Conservation (phyloP, 2,888 invertebrate species). For the Amphipyra berbera region DNA sequence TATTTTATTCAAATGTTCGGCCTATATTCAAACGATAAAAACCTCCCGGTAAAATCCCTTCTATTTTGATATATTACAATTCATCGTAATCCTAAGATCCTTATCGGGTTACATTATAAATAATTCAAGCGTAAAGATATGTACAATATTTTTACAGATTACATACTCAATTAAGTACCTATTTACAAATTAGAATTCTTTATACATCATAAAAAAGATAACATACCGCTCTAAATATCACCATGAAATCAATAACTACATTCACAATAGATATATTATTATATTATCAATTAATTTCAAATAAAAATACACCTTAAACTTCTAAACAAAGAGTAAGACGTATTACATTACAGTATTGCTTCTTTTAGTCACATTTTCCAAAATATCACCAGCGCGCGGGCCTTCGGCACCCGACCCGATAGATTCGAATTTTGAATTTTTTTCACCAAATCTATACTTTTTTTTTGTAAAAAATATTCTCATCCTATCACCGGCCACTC, state of each 20-base stretch:
- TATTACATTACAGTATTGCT: slow-evolving; percentile 94
- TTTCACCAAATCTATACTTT: slow-evolving; percentile 62
- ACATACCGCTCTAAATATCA: slow-evolving; percentile 88
- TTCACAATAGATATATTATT: slow-evolving; percentile 87
- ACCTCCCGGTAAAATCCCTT: slow-evolving; percentile 38
- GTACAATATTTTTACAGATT: slow-evolving; percentile 89
- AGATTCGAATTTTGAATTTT: slow-evolving; percentile 67
- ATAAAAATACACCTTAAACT: slow-evolving; percentile 85
- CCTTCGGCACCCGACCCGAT: slow-evolving; percentile 63
- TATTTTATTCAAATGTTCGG: slow-evolving; percentile 9
- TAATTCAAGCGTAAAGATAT: slow-evolving; percentile 90
- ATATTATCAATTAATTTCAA: slow-evolving; percentile 77
- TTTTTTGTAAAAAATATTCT: slow-evolving; percentile 87
- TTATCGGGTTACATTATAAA: slow-evolving; percentile 85
- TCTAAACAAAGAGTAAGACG: slow-evolving; percentile 90
- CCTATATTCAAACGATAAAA: slow-evolving; percentile 26
- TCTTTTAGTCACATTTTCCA: slow-evolving; percentile 92
- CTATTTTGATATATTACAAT: slow-evolving; percentile 72
- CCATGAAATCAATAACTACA: slow-evolving; percentile 89
- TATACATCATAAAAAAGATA: slow-evolving; percentile 89
- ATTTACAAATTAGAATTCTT: slow-evolving; percentile 90
- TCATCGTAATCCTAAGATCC: slow-evolving; percentile 73
- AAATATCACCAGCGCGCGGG: slow-evolving; percentile 90
- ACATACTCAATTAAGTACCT: slow-evolving; percentile 87
- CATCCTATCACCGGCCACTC: slow-evolving; percentile 82